Conservation (phyloP, 2,797 vertebrate genomes). For the Emys orbicularis region DNA sequence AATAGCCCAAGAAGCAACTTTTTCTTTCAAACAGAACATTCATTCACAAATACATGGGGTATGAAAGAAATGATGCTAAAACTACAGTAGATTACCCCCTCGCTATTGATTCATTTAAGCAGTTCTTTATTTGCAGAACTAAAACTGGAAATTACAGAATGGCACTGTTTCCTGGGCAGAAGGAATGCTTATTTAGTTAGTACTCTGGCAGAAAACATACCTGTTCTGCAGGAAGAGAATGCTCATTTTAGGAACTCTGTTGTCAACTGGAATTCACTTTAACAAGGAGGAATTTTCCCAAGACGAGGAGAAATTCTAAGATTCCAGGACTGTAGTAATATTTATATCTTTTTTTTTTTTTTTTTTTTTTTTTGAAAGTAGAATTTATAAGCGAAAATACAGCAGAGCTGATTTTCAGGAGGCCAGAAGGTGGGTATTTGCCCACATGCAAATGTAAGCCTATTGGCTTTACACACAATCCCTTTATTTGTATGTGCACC, state of each 20-base stretch:
- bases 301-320: neutral
- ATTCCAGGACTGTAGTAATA: neutral
- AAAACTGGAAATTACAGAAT: neutral
- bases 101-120: neutral
- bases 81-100: neutral
- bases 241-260: neutral
- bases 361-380: neutral
- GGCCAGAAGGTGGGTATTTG: neutral
- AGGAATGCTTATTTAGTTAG: neutral
- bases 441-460: neutral
- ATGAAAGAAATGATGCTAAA: neutral
- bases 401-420: neutral
- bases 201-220: neutral
- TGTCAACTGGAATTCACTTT: neutral
- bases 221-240: neutral
- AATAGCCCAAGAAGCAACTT: neutral
- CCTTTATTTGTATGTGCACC: neutral
- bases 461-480: neutral
- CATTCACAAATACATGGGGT: neutral
- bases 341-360: too few species aligned
- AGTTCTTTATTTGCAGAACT: neutral
- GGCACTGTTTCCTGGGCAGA: neutral
- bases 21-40: neutral
- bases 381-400: neutral
- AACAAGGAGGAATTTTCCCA: neutral